Percentiles rank a stretch among this genome's conserved stretches.
These are phyloP conservation scores for Chamaetylas fuelleborni DNA, from an alignment of 2,113 vertebrate genomes.

Conservation along the genomic window DNA sequence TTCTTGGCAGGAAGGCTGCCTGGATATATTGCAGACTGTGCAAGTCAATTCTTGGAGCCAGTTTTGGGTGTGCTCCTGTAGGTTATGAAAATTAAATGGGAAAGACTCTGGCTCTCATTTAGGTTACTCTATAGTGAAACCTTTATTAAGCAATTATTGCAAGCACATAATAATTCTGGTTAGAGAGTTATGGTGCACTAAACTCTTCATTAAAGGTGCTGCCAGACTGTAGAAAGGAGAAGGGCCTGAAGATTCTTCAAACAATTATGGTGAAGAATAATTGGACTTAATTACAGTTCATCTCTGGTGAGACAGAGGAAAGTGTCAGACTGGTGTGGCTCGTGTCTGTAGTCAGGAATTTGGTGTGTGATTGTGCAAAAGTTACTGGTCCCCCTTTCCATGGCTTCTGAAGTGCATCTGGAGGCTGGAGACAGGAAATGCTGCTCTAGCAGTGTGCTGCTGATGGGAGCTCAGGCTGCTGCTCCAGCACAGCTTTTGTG, in stretches of 20 bases:
- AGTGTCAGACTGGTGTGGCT: background rate
- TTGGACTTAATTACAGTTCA: background rate
- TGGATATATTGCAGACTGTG: background rate
- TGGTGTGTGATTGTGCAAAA: background rate
- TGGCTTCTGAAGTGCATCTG: background rate
- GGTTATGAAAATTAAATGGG: background rate
- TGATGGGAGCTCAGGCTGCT: background rate
- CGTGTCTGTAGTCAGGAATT: background rate
- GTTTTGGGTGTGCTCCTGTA: background rate
- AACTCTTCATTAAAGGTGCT: background rate
- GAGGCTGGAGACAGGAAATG: background rate
- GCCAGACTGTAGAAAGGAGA: background rate
- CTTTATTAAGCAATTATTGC: background rate
- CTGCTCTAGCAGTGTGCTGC: background rate
- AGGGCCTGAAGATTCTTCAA: background rate
- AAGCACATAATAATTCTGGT: background rate
- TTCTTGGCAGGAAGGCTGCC: background rate
- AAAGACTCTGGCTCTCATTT: background rate
- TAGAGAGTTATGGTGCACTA: background rate
- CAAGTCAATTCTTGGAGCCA: background rate
- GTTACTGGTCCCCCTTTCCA: background rate
- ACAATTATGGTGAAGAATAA: background rate
- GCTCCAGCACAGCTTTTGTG: rapidly evolving
- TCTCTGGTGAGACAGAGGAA: background rate
- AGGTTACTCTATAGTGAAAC: background rate